Evolutionary conservation across 2,113 vertebrate genomes (phyloP), one percentile per base, ranked within the genome.

Genomic region (Chlamydotis undulata): DNA sequence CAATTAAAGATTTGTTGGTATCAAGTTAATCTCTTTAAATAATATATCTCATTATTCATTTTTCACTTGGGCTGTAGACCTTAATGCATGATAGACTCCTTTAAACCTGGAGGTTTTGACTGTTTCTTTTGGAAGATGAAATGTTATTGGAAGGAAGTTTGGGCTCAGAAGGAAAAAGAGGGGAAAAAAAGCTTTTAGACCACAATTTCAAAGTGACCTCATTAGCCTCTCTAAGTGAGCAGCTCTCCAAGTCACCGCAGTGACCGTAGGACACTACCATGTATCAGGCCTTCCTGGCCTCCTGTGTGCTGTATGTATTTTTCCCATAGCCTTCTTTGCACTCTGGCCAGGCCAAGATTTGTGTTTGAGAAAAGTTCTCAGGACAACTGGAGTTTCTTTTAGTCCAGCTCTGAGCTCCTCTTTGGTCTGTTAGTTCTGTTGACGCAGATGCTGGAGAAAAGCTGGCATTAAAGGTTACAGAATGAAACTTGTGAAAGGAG

Each of bases 81-180:
- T 78, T 86, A 39, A 70, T 16, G 17, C 65, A 76, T 65, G 21
- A 76, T 63, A 56, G 19, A 76, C 28, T 85, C 41, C 63, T 86
- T 73, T 71, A 93, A 94, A 90, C n/a, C 56, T 77, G 70, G 29
- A 89, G 67, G 59, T 83, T 90, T 70, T 69, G 61, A 76, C 78
- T 91, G 67, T 94, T 91, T 93, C 61, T 94, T 69, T 95, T 95
- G 93, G 94, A 94, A 85, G 55, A 82, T 39, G 4, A 83, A 85
- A 85, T 87, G 70, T 91, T 96, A 50, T 80, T 91, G 56, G n/a
- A 93, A 95, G 53, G 75, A 90, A 86, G 25, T 80, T 50, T 80
- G 50, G 33, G 52, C 67, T 93, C 37, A 69, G 55, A 89, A 69
- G 61, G 55, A 79, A n/a, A 93, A 70, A 70, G 55, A 23, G 9